These are phyloP conservation scores for Pampusana beccarii DNA, from an alignment of 2,113 vertebrate species.

Conservation along the genomic window DNA sequence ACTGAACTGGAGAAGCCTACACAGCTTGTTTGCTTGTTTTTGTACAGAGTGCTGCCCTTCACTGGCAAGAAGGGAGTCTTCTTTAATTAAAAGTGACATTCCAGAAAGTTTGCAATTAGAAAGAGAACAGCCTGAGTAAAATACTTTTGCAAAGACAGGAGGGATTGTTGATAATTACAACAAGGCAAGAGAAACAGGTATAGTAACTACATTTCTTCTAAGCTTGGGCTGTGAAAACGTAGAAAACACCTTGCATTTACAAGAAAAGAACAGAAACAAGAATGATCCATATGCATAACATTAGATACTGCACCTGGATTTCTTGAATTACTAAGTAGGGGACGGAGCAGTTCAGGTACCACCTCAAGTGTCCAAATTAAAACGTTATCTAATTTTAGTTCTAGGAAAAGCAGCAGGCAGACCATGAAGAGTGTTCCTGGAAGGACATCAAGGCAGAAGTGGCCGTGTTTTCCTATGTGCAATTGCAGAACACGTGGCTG, in stretches of 20 bases:
- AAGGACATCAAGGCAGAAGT: neutral
- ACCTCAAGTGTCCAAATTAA: constrained; percentile 8
- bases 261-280: neutral
- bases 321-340: neutral
- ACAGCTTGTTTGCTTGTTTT: neutral
- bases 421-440: neutral
- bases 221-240: neutral
- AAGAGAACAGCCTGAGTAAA: constrained; percentile 5
- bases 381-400: neutral
- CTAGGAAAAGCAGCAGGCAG: neutral
- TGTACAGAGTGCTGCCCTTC: neutral
- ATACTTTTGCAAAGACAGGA: neutral
- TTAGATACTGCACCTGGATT: neutral
- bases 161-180: neutral
- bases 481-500: neutral
- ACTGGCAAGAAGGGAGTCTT: neutral
- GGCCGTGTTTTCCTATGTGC: neutral
- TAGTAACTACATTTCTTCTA: neutral
- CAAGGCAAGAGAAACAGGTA: neutral
- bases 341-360: neutral
- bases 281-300: neutral
- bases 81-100: constrained; percentile 43
- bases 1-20: neutral
- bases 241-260: neutral
- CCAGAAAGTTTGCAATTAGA: constrained; percentile 25